Conservation (phyloP, 2,113 vertebrate species). For the Physeter macrocephalus region DNA sequence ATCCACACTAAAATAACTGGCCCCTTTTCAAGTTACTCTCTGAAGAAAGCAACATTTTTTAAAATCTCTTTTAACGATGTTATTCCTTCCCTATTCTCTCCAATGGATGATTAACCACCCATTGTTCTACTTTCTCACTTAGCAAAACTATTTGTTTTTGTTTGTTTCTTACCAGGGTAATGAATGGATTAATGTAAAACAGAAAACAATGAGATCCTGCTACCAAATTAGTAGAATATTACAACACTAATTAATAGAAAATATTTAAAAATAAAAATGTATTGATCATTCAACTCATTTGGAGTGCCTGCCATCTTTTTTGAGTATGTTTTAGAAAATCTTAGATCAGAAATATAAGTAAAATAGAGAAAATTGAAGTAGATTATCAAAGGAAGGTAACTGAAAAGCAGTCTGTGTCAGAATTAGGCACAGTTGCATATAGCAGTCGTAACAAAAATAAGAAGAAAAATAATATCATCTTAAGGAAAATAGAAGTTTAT, state of each 20-base stretch:
- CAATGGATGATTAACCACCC: neutral
- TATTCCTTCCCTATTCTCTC: neutral
- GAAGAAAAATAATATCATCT: neutral
- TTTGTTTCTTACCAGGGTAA: neutral
- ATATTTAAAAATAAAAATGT: constrained; percentile 20
- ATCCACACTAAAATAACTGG: neutral
- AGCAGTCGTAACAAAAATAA: neutral
- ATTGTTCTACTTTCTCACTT: neutral
- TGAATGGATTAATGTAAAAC: neutral
- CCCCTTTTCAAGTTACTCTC: neutral
- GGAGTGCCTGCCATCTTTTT: neutral
- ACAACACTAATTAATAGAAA: neutral
- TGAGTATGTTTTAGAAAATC: neutral
- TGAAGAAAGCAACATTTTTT: neutral
- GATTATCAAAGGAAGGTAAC: neutral
- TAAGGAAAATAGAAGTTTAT: neutral
- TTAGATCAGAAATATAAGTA: neutral
- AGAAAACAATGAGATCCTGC: neutral
- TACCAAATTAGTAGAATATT: neutral
- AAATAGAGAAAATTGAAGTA: neutral
- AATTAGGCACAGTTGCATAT: neutral
- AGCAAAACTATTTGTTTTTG: neutral
- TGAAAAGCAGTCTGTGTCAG: neutral
- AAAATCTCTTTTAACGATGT: neutral
- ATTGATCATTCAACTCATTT: neutral